A percentile compares a stretch with the other conserved stretches of the same genome.
phyloP scores from a whole-genome alignment of 1,140 invertebrate species.

The Oryctes rhinoceros region DNA sequence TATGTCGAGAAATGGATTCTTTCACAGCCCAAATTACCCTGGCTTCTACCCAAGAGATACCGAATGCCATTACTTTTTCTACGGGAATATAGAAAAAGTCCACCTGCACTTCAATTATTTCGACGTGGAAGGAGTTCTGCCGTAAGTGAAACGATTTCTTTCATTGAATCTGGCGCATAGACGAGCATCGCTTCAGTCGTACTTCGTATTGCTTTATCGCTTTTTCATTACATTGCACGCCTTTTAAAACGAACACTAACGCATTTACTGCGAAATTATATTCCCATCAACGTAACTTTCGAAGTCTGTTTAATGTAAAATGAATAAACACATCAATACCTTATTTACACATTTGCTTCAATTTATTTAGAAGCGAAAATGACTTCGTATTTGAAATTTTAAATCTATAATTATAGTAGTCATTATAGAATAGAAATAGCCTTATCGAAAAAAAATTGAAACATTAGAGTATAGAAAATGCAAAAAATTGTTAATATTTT shows the following conservation, averaged over 20 bases:
- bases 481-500: too few relatives aligned
- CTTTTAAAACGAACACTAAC: not conserved
- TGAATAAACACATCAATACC: not conserved
- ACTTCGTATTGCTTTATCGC: conserved; percentile 8
- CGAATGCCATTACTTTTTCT: conserved; percentile 94
- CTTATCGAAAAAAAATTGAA: too few relatives aligned
- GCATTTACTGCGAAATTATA: conserved; percentile 15
- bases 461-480: too few relatives aligned
- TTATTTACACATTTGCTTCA: too few relatives aligned
- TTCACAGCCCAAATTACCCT: conserved; percentile 92
- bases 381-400: too few relatives aligned
- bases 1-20: conserved; percentile 79
- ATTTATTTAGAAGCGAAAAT: too few relatives aligned
- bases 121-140: conserved; percentile 89
- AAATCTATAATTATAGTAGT: too few relatives aligned
- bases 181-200: not conserved
- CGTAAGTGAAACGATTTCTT: conserved; percentile 70
- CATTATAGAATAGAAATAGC: too few relatives aligned
- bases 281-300: not conserved
- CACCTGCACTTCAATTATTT: conserved; percentile 89
- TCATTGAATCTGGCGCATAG: not conserved
- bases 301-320: not conserved
- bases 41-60: conserved; percentile 91
- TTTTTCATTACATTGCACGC: not conserved
- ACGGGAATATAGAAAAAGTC: conserved; percentile 84